A percentile compares a stretch with the other conserved stretches of the same genome.
Conservation (phyloP, 2,888 invertebrate species). For the Notodonta ziczac region DNA sequence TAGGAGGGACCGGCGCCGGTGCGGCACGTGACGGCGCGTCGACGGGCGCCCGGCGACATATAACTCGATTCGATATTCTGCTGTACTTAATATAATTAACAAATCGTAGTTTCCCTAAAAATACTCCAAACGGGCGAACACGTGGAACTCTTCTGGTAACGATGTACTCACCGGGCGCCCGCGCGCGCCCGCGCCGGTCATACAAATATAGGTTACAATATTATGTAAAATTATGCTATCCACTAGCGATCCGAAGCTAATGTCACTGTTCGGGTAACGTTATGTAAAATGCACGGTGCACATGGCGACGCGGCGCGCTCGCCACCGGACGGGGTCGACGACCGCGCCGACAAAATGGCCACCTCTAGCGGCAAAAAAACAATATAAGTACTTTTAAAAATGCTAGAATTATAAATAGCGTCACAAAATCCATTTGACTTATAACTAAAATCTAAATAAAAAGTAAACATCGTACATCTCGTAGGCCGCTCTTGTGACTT, state of each 20-base stretch:
- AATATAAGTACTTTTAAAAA: slow-evolving; percentile 55
- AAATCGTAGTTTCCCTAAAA: slow-evolving; percentile 3
- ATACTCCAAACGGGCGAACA: not conserved
- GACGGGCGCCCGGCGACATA: not conserved
- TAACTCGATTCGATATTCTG: not conserved
- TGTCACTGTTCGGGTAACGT: slow-evolving; percentile 75
- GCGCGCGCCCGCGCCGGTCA: slow-evolving; percentile 31
- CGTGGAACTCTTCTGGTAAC: not conserved
- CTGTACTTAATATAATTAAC: slow-evolving; percentile 1
- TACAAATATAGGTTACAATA: slow-evolving; percentile 48
- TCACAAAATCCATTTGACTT: slow-evolving; percentile 47
- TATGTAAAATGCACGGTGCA: slow-evolving; percentile 60
- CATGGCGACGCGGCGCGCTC: slow-evolving; percentile 34
- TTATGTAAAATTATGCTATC: slow-evolving; percentile 69
- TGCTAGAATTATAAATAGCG: slow-evolving; percentile 74
- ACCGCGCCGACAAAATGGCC: slow-evolving; percentile 19
- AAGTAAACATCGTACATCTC: slow-evolving; percentile 64
- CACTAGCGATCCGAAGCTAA: slow-evolving; percentile 76
- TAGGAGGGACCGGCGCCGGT: slow-evolving; percentile 46
- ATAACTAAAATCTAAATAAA: slow-evolving; percentile 65
- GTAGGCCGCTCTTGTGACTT: slow-evolving; percentile 78
- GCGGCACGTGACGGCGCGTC: slow-evolving; percentile 19
- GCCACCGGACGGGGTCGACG: slow-evolving; percentile 27
- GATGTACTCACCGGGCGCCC: not conserved
- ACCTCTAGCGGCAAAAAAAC: slow-evolving; percentile 47